Evolutionary conservation across 2,113 vertebrate genomes (phyloP).

Genomic region (Brachyistius frenatus): DNA sequence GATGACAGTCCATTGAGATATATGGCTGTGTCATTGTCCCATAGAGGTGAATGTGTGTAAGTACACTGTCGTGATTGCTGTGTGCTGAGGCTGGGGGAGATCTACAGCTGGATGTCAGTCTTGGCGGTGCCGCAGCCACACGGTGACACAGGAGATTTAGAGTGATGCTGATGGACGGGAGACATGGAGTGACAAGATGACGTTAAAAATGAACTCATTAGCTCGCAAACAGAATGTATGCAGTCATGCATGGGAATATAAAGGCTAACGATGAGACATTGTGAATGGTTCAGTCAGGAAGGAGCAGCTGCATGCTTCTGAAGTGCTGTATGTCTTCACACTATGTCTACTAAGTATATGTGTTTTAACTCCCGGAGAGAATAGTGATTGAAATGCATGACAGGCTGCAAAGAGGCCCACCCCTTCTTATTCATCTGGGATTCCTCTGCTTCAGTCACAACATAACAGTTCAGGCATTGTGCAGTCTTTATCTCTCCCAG

Average conservation of each 20-base stretch:
- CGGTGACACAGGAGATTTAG: slow-evolving; percentile 40
- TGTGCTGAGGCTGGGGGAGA: slow-evolving; percentile 32
- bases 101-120: slow-evolving; percentile 49
- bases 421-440: slow-evolving; percentile 40
- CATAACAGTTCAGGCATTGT: slow-evolving; percentile 53
- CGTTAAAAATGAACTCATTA: slow-evolving; percentile 42
- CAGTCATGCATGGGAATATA: background rate
- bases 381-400: slow-evolving; percentile 54
- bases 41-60: slow-evolving; percentile 22
- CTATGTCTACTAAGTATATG: background rate
- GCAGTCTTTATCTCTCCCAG: no score
- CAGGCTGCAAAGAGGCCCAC: slow-evolving; percentile 19
- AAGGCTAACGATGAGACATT: slow-evolving; percentile 1
- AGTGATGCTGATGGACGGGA: slow-evolving; percentile 55
- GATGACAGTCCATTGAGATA: slow-evolving; percentile 42
- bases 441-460: slow-evolving; percentile 50
- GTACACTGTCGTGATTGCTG: background rate
- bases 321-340: background rate
- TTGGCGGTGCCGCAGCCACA: slow-evolving; percentile 44
- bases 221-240: slow-evolving; percentile 16
- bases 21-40: slow-evolving; percentile 41
- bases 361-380: slow-evolving; percentile 19
- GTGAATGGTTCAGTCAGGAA: background rate
- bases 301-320: background rate
- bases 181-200: slow-evolving; percentile 20